A percentile compares a stretch with the other conserved stretches of the same genome.
These are phyloP conservation scores for Pogonognathellus flavescens DNA, from an alignment of 1,140 invertebrate genomes.

Conservation along the genomic window DNA sequence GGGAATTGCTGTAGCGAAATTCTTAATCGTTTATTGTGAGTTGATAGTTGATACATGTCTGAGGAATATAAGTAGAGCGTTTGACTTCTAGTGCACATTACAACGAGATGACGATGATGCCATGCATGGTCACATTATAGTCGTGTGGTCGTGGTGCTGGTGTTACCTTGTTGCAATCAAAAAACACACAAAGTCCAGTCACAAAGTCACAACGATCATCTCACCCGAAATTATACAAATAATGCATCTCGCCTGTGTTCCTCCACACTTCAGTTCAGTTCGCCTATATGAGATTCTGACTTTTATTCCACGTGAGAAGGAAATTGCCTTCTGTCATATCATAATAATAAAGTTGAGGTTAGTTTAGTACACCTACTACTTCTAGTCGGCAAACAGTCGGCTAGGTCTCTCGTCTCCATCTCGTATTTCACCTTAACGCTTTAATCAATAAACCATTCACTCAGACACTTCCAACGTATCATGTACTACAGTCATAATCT, in stretches of 20 bases:
- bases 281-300: too few species aligned
- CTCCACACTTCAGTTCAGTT: too few species aligned
- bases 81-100: background rate
- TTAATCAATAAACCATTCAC: constrained; percentile 45
- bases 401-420: constrained; percentile 29
- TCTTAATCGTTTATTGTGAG: constrained; percentile 42
- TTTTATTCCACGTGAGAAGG: background rate
- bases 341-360: constrained; percentile 49
- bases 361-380: background rate
- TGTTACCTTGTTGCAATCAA: background rate
- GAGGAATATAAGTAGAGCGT: too few species aligned
- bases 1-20: constrained; percentile 47
- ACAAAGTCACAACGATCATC: too few species aligned
- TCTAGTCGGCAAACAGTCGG: background rate
- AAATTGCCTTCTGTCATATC: constrained; percentile 46
- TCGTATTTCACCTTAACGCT: constrained; percentile 48
- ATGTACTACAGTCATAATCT: too few species aligned
- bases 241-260: too few species aligned
- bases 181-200: too few species aligned
- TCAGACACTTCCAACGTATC: background rate
- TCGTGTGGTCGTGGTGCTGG: background rate
- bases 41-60: background rate
- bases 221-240: too few species aligned
- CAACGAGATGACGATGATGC: too few species aligned
- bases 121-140: background rate